phyloP scores from a whole-genome alignment of 92 coral and sea anemone genomes.

The Phenganax marumi region DNA sequence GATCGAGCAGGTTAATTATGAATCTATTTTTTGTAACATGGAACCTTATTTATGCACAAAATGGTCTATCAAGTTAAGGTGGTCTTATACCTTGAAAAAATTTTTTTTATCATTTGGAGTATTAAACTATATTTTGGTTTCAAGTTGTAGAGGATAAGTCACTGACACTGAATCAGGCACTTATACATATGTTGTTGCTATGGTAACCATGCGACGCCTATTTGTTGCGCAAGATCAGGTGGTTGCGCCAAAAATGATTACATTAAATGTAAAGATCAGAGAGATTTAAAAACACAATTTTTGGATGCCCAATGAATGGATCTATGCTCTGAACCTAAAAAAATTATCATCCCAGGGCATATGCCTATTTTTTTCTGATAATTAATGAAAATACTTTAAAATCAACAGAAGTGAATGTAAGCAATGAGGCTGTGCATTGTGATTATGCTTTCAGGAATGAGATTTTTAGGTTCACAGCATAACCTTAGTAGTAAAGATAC shows the following conservation, averaged over 20 bases:
- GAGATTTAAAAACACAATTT: background rate
- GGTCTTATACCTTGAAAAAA: background rate
- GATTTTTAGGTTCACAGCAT: conserved; percentile 10
- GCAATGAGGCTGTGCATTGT: background rate
- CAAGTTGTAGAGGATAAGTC: background rate
- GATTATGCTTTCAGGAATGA: background rate
- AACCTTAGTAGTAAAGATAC: background rate
- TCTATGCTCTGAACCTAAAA: conserved; percentile 10
- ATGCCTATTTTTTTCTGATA: no score
- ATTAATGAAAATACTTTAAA: background rate
- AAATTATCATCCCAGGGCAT: background rate
- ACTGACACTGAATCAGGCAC: background rate
- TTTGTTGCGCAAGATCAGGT: background rate
- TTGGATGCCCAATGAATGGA: background rate
- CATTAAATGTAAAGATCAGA: background rate
- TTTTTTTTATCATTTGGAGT: background rate
- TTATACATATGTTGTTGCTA: conserved; percentile 5
- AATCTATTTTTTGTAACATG: no score
- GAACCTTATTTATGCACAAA: no score
- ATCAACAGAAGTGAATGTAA: background rate
- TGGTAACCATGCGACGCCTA: background rate
- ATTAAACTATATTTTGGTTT: background rate
- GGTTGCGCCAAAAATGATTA: conserved; percentile 9
- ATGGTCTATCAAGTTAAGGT: background rate
- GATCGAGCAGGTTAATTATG: no score